A percentile compares a stretch with the other conserved stretches of the same genome.
Conservation (phyloP, 2,888 invertebrate genomes). For the Tortrix viridana region DNA sequence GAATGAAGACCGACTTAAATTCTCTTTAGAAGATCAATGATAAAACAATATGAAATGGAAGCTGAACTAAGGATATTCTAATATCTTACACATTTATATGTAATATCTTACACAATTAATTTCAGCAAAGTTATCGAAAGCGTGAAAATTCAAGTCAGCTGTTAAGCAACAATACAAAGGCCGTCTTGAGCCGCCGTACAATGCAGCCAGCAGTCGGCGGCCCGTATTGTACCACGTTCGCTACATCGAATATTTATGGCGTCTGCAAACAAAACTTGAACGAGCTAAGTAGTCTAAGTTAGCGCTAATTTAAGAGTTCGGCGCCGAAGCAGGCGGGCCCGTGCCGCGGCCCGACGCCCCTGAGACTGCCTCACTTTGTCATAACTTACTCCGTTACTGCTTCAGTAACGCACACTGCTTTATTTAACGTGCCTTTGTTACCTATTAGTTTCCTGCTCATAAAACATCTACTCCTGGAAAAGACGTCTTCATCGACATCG, state of each 20-base stretch:
- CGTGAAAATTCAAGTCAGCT: conserved; percentile 51
- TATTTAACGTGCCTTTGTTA: conserved; percentile 68
- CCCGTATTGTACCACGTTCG: conserved; percentile 64
- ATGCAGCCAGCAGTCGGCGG: conserved; percentile 56
- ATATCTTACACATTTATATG: conserved; percentile 15
- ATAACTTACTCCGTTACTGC: conserved; percentile 67
- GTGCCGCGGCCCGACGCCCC: conserved; percentile 53
- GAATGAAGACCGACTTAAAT: no score
- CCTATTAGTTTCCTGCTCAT: conserved; percentile 37
- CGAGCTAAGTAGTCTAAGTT: conserved; percentile 81
- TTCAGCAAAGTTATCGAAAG: conserved; percentile 38
- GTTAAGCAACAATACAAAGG: conserved; percentile 58
- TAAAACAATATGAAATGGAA: conserved; percentile 2
- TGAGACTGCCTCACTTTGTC: conserved; percentile 69
- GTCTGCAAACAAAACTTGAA: conserved; percentile 80
- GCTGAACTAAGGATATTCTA: not conserved
- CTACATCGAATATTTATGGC: conserved; percentile 76
- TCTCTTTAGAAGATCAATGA: no score
- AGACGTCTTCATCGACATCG: not conserved
- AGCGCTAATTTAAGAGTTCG: conserved; percentile 81
- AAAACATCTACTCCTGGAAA: conserved; percentile 8
- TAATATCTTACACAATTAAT: conserved; percentile 15
- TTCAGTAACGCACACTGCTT: conserved; percentile 47
- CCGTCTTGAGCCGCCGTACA: conserved; percentile 62
- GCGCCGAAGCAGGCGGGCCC: conserved; percentile 56